Evolutionary conservation across 2,113 vertebrate genomes (phyloP).

Genomic region (Promerops cafer): DNA sequence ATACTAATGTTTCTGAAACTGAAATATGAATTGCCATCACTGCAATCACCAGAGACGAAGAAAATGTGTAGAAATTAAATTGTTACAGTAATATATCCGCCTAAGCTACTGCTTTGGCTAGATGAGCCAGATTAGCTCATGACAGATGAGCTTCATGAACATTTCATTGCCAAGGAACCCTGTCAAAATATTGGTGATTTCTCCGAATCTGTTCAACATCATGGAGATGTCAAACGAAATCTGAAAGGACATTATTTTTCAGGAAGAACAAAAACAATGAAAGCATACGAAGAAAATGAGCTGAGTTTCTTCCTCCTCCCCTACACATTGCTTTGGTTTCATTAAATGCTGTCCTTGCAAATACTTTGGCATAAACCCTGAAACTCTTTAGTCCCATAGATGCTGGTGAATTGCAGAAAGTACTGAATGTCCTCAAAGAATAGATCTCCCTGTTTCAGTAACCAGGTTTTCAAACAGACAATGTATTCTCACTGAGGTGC

Average conservation of each 20-base stretch:
- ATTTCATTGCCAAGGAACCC: slow-evolving; percentile 71
- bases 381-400: background rate
- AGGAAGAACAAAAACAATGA: slow-evolving; percentile 66
- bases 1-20: background rate
- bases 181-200: slow-evolving; percentile 76
- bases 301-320: background rate
- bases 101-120: slow-evolving; percentile 68
- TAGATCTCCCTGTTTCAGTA: background rate
- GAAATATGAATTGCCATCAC: slow-evolving; percentile 32
- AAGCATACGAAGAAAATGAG: slow-evolving; percentile 38
- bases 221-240: slow-evolving; percentile 67
- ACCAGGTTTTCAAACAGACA: background rate
- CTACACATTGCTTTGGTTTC: background rate
- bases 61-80: slow-evolving; percentile 62
- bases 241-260: slow-evolving; percentile 71
- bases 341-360: background rate
- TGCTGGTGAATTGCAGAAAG: background rate
- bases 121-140: slow-evolving; percentile 68
- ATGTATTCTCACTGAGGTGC: background rate
- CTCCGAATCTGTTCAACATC: slow-evolving; percentile 71
- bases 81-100: slow-evolving; percentile 50
- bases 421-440: background rate
- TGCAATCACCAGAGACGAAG: slow-evolving; percentile 40
- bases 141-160: slow-evolving; percentile 72
- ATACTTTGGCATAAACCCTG: background rate